These are phyloP conservation scores for Chiroxiphia lanceolata DNA, from an alignment of 2,797 vertebrate species.

Conservation along the genomic window DNA sequence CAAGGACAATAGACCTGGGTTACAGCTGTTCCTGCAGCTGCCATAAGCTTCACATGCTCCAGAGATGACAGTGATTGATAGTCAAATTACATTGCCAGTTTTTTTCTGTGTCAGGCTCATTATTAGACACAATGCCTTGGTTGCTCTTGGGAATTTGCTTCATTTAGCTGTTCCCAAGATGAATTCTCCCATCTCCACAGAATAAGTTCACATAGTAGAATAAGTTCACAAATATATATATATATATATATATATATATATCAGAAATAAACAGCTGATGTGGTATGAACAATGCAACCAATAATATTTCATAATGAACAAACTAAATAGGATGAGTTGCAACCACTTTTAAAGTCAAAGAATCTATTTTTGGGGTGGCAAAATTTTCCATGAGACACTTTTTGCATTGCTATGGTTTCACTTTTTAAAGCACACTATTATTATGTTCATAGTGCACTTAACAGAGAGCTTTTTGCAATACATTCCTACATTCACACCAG, in stretches of 20 bases:
- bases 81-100: conserved; percentile 72
- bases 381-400: not conserved
- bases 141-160: conserved; percentile 6
- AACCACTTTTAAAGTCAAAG: not conserved
- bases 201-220: not conserved
- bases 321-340: not conserved
- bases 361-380: not conserved
- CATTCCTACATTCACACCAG: not conserved
- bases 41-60: conserved; percentile 61
- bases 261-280: not conserved
- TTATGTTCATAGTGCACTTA: not conserved
- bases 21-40: conserved; percentile 76
- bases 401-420: not conserved
- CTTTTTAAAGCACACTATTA: not conserved
- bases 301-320: not conserved
- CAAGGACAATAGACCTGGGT: conserved; percentile 59
- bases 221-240: not conserved
- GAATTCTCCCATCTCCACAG: not conserved
- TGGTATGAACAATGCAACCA: not conserved
- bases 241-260: accelerated
- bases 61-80: conserved; percentile 75
- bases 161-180: conserved; percentile 2
- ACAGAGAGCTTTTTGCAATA: accelerated
- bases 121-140: conserved; percentile 51
- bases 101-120: conserved; percentile 72